Base-by-base conservation (phyloP, 2,888 invertebrate genomes). In the Anorthoa munda region DNA sequence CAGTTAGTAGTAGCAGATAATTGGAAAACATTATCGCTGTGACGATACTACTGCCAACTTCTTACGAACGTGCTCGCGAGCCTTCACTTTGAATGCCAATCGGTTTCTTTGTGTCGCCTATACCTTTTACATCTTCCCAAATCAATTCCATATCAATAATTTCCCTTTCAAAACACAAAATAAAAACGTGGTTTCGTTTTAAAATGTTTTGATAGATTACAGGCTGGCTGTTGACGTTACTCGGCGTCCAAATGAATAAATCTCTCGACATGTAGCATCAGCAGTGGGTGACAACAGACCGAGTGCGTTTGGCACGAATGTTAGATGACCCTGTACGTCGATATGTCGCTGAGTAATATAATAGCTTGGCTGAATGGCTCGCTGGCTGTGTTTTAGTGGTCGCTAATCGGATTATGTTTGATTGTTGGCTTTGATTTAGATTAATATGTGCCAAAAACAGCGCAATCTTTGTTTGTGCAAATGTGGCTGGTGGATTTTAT, bases 241-340 rank as follows among this genome's bases (percentile, higher is more conserved):
- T 71, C 68, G 79, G 79, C 86, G 88, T 86, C 82, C 86, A 83
- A 90, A 91, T 88, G 90, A 90, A 93, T 92, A 93, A 93, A 92
- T 92, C 92, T 92, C 88, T 74, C 84, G 83, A 88, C 84, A 88
- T 87, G 85, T 86, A 85, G 86, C 89, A 90, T 90, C 90, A 90
- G 89, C 89, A 84, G 85, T 84, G 82, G 86, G 81, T 89, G 91
- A 92, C 92, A 91, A 86, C 82, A 80, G 84, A 81, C 86, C 90
- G 87, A 86, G 86, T 93, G 92, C 86, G 90, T 91, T 90, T 92
- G 92, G 89, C 92, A 86, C 87, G 86, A 85, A 89, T 90, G 91
- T 90, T 91, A 90, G 91, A 92, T 91, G 89, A 87, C 88, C 87
- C 83, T 84, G 77, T 59, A 73, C 31, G 82, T 85, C 84, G 78